Base-by-base conservation (phyloP, 1,140 invertebrate species). In the Dendrolimus kikuchii region DNA sequence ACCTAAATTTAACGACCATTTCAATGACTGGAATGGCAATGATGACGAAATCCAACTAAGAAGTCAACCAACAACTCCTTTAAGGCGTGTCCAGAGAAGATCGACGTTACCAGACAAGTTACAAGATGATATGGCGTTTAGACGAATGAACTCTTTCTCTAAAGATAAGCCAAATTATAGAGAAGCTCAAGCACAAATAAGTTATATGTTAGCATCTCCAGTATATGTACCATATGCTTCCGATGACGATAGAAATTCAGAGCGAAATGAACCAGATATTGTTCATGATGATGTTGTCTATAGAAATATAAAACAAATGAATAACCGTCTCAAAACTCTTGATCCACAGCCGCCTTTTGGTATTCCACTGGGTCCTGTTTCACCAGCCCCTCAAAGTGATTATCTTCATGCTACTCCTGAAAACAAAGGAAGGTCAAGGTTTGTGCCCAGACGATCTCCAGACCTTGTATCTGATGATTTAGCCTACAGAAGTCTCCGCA, bases 341-440 rank as follows among this genome's bases (percentile, higher is more conserved):
- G 94, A 96, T 53, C 94, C 93, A 5, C 95, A 96, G 71, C 95
- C 95, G 37, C 95, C 94, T 1, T 97, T 97, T 78, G 95, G 95
- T 8, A 96, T 97, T 67, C 95, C 95, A 0, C 68, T 96, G 6
- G 93, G 93, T 5, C 95, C 94, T 6, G 90, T 95, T 5, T 89
- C 93, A 0, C 89, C 92, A 5, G 91, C 93, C 9, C 90, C 95
- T 0, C 91, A 92, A 48, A 94, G 91, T 59, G 95, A 97, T 74
- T 97, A 97, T 70, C 86, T 97, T 42, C 95, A 96, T 66, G 92
- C 92, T 0, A 90, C 89, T 9, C 93, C 94, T 4, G 88, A 89
- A 60, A 88, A 89, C 38, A 89, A 89, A 56, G 88, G 83, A 54
- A 88, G 90, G 60, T 91, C 90, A 4, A 74, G 89, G 7, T 92